Conservation (phyloP, 1,140 invertebrate genomes). For the Ruditapes philippinarum region DNA sequence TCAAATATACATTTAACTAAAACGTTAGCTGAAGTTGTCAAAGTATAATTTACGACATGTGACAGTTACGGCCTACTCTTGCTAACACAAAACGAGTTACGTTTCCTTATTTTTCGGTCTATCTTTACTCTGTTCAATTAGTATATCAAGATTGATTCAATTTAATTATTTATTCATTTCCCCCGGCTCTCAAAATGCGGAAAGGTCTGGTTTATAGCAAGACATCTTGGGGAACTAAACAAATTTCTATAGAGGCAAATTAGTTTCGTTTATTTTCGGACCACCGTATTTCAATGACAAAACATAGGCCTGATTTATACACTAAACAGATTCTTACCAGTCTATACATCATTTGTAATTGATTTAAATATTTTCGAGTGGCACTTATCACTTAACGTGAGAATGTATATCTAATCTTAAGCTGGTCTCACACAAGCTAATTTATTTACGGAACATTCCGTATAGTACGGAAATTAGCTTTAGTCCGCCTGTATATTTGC, state of each 20-base stretch:
- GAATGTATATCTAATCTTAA: slow-evolving; percentile 52
- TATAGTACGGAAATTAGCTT: too few species aligned
- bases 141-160: background rate
- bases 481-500: too few species aligned
- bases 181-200: background rate
- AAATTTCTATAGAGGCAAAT: slow-evolving; percentile 37
- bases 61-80: background rate
- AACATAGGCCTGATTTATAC: slow-evolving; percentile 51
- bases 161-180: slow-evolving; percentile 21
- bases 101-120: background rate
- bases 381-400: slow-evolving; percentile 65
- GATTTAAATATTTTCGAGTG: slow-evolving; percentile 64
- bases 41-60: too few species aligned
- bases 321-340: slow-evolving; percentile 33
- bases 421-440: slow-evolving; percentile 35
- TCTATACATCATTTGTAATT: slow-evolving; percentile 69
- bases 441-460: background rate
- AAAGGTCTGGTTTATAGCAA: background rate
- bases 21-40: too few species aligned
- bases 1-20: too few species aligned
- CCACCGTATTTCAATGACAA: slow-evolving; percentile 43
- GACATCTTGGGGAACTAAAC: slow-evolving; percentile 42
- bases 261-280: slow-evolving; percentile 39
- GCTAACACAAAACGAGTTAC: background rate
- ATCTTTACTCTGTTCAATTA: background rate